Evolutionary conservation across 2,888 invertebrate species (phyloP).

Genomic region (Lomographa bimaculata): DNA sequence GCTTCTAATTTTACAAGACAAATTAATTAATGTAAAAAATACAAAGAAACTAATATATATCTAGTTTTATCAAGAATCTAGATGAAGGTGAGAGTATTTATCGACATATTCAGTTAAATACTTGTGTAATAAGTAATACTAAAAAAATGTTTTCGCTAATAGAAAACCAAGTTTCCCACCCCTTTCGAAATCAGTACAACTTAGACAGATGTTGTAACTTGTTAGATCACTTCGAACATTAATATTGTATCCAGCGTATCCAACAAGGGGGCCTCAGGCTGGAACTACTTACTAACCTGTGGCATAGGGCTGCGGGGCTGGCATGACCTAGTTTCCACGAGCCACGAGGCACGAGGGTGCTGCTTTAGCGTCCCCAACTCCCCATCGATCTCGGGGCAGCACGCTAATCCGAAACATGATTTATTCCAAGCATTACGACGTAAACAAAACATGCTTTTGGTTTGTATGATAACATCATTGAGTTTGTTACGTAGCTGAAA

Average conservation of each 20-base stretch:
- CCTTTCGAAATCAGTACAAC: constrained; percentile 8
- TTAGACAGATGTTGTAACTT: constrained; percentile 19
- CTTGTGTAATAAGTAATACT: no score
- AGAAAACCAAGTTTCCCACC: no score
- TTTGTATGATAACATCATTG: constrained; percentile 3
- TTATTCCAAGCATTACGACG: constrained; percentile 16
- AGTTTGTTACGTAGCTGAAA: background rate
- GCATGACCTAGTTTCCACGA: constrained; percentile 75
- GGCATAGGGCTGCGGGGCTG: constrained; percentile 45
- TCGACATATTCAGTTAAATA: no score
- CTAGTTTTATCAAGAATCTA: no score
- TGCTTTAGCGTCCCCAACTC: no score
- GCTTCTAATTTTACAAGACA: no score
- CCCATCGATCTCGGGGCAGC: constrained; percentile 70
- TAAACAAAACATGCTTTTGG: constrained; percentile 12
- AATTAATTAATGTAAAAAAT: no score
- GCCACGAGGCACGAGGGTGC: no score
- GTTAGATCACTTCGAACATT: constrained; percentile 27
- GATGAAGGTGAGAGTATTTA: no score
- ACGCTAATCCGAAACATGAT: constrained; percentile 29
- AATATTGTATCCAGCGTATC: constrained; percentile 29
- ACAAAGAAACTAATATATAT: no score
- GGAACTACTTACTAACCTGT: no score
- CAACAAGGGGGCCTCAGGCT: constrained; percentile 37
- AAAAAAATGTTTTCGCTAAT: no score